Evolutionary conservation across 2,888 invertebrate genomes (phyloP), one percentile per base, ranked within the genome.

Genomic region (Macrosoma leucophasiata): DNA sequence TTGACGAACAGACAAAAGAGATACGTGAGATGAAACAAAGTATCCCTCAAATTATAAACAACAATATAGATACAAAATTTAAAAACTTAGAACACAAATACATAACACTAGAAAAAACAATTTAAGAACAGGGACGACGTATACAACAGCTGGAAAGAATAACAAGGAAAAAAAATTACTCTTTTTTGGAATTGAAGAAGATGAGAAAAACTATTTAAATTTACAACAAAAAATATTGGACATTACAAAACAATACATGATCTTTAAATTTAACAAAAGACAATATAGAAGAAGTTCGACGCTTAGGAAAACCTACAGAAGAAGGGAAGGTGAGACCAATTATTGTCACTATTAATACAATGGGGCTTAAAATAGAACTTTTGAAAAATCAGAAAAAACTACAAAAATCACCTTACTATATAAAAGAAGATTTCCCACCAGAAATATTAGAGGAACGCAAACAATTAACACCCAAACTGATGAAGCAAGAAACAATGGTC

Each of bases 281-380:
- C n/a, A n/a, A n/a, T n/a, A n/a, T n/a, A n/a, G n/a, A n/a, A n/a
- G n/a, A n/a, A n/a, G n/a, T n/a, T n/a, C n/a, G n/a, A n/a, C n/a
- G n/a, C n/a, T n/a, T n/a, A n/a, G n/a, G n/a, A n/a, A n/a, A 33
- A 34, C n/a, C n/a, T n/a, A n/a, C n/a, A n/a, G 46, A 48, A 29
- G 19, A 29, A 1, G 44, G 31, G 9, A 46, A 33, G 18, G 19
- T 21, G 4, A 44, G 46, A 36, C 47, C 47, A 6, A 34, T 51
- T 15, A 23, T 44, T 20, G 30, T 41, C 20, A 41, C 46, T 11
- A 26, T 46, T 2, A 20, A 15, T 13, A 41, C 41, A 9, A 14
- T 44, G 30, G 36, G 44, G 6, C 10, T 37, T 5, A 43, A 44
- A 44, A 31, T 44, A 34, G 5, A 41, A 26, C 29, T 41, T 9